Base-by-base conservation (phyloP, 2,888 invertebrate species). In the Rhamphomyia laevipes region DNA sequence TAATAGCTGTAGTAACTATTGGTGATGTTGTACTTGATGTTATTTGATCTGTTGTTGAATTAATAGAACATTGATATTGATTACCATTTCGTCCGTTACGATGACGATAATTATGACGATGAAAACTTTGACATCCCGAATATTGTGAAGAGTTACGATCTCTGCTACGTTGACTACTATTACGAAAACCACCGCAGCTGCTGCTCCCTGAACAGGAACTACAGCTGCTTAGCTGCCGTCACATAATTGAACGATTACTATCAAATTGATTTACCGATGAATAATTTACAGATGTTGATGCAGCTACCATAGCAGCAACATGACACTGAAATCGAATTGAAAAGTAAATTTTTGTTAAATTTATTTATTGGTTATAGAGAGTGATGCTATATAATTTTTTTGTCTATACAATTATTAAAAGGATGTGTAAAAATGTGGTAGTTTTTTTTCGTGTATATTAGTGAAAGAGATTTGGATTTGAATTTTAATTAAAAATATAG, bases 201-300 rank as follows among this genome's bases (percentile, higher is more conserved):
- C 67, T 68, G 60, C 66, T 65, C 56, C 64, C 65, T 57, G 68
- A 68, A 56, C 70, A 70, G 56, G 70, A 66, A 60, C 68, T 70
- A 62, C 70, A 70, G 60, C 67, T 70, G 65, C 68, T 70, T n/a
- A 66, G 67, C 59, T 69, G 67, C 45, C 70, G 70, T 68, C 70
- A 69, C 61, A 70, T 70, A 58, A 68, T 63, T 49, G 64, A 65
- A 47, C 70, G 67, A 57, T 63, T 63, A 23, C 59, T 59, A 54
- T 69, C 68, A 56, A 67, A 62, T 57, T 70, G 70, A 59, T 69
- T 68, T 51, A 70, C 70, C 31, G 70, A 70, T 40, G 68, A 64
- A 57, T 70, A 70, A 52, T 67, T 69, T 47, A 70, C 66, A 47
- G 70, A 67, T 45, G 70, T 66, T 27, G 70, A 70, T 45, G 71